These are phyloP conservation scores for Nothura maculosa DNA, from an alignment of 2,797 vertebrate genomes.

Conservation along the genomic window DNA sequence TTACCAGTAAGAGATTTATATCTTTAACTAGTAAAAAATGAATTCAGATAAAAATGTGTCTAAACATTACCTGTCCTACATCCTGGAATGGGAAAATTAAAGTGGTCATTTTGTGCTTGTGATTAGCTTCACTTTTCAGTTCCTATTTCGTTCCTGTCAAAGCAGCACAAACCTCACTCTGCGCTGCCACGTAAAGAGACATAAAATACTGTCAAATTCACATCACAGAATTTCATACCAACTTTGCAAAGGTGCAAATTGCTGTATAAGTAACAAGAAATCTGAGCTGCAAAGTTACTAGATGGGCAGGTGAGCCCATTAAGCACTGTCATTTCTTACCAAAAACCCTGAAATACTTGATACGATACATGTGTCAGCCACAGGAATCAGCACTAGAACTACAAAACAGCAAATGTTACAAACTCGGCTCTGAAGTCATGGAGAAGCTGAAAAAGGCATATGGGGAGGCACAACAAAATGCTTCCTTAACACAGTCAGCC, in stretches of 20 bases:
- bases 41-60: neutral
- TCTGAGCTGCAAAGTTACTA: neutral
- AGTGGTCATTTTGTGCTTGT: neutral
- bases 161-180: neutral
- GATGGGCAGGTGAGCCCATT: neutral
- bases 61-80: neutral
- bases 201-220: neutral
- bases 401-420: neutral
- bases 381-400: neutral
- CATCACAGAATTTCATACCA: neutral
- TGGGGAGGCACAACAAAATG: neutral
- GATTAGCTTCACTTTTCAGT: neutral
- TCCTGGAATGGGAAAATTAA: neutral
- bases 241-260: neutral
- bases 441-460: neutral
- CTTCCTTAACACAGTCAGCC: neutral
- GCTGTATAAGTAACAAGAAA: neutral
- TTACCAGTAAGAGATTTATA: slow-evolving; percentile 13
- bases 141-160: neutral
- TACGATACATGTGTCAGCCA: neutral
- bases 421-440: neutral
- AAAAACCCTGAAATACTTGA: neutral
- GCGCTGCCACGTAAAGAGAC: neutral
- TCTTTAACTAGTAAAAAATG: neutral
- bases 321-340: neutral